These are phyloP conservation scores for Trematomus bernacchii DNA, from an alignment of 2,797 vertebrate genomes.

Conservation along the genomic window DNA sequence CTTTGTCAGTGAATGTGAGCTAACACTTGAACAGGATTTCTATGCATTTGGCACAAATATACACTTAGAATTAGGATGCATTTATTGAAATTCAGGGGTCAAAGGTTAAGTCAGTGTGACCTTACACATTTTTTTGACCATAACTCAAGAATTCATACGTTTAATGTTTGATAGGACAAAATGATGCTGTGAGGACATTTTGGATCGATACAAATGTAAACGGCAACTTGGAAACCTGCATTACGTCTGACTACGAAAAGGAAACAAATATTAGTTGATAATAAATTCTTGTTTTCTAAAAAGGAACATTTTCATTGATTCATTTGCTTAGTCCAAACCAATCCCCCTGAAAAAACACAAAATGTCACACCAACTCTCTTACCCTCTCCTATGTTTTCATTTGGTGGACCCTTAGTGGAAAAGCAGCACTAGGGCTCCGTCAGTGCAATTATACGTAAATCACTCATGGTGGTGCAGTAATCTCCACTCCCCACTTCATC, in stretches of 20 bases:
- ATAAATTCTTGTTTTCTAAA: neutral
- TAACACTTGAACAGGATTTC: too few relatives aligned
- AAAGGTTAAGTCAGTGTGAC: too few relatives aligned
- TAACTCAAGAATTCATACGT: too few relatives aligned
- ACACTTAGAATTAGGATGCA: too few relatives aligned
- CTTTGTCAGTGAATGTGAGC: neutral
- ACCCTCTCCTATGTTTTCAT: conserved; percentile 28
- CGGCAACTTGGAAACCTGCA: neutral
- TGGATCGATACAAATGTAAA: too few relatives aligned
- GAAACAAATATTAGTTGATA: too few relatives aligned
- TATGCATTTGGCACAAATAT: too few relatives aligned
- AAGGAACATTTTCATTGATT: neutral
- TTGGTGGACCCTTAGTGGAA: conserved; percentile 16
- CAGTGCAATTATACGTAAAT: conserved; percentile 70
- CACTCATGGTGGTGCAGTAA: conserved; percentile 68
- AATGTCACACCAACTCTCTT: neutral
- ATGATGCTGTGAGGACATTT: too few relatives aligned
- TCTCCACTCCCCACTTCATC: conserved; percentile 66
- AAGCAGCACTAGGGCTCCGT: conserved; percentile 34
- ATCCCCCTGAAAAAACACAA: neutral
- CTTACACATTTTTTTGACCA: too few relatives aligned
- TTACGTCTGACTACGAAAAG: neutral
- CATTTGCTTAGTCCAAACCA: neutral
- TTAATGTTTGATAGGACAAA: too few relatives aligned
- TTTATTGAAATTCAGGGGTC: too few relatives aligned